A percentile compares a stretch with the other conserved stretches of the same genome.
Evolutionary conservation across 2,113 vertebrate genomes (phyloP).

Genomic region (Carassius auratus): DNA sequence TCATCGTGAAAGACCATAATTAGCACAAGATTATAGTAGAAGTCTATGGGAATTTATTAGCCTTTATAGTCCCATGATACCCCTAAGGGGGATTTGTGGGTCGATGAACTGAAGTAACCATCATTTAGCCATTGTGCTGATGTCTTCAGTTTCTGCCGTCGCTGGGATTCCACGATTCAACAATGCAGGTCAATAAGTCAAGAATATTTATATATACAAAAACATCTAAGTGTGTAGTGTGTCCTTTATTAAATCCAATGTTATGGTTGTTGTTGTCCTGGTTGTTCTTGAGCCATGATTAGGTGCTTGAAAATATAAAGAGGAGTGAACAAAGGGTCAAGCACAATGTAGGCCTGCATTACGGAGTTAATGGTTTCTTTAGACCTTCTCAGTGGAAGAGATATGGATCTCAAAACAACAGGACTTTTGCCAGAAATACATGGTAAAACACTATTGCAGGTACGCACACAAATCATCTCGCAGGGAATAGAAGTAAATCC

Average conservation of each 20-base stretch:
- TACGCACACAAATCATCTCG: conserved; percentile 11
- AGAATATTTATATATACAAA: neutral
- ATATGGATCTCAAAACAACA: neutral
- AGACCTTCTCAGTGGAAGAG: neutral
- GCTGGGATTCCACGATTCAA: neutral
- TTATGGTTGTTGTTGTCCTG: neutral
- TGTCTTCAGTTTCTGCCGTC: conserved; percentile 15
- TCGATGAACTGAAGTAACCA: conserved; percentile 34
- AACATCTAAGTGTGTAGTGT: neutral
- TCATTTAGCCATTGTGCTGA: conserved; percentile 30
- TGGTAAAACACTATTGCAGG: conserved; percentile 20
- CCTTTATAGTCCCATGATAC: conserved; percentile 9
- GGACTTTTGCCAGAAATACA: conserved; percentile 14
- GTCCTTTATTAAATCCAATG: neutral
- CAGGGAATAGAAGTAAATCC: conserved; percentile 20
- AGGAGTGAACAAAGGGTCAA: neutral
- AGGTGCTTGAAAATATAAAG: neutral
- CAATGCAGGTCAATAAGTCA: neutral
- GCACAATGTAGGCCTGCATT: neutral
- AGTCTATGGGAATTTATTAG: conserved; percentile 30
- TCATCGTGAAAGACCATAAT: conserved; percentile 18
- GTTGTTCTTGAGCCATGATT: neutral
- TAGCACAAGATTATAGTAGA: conserved; percentile 26
- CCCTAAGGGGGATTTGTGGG: neutral
- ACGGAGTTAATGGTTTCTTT: neutral